phyloP scores from a whole-genome alignment of 2,113 vertebrate species.

The Dipodomys ordii region DNA sequence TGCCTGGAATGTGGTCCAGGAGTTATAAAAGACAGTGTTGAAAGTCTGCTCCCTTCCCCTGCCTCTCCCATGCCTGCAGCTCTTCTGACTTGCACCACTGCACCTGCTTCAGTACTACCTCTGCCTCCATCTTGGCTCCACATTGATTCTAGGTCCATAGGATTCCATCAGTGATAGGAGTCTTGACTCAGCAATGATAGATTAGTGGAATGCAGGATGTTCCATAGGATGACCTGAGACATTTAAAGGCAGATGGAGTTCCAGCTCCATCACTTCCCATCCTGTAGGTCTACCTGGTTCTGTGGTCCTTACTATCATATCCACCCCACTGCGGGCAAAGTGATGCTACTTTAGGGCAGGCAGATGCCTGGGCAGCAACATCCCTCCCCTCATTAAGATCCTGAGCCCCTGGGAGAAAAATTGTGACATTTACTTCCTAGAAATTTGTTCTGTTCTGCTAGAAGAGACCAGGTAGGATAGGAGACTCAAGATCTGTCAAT shows the following conservation, averaged over 20 bases:
- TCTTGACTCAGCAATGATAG: neutral
- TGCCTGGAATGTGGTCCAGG: neutral
- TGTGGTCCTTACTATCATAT: neutral
- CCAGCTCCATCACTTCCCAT: neutral
- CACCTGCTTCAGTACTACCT: neutral
- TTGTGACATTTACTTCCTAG: slow-evolving; percentile 10
- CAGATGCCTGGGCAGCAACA: neutral
- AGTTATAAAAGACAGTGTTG: neutral
- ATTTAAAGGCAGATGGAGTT: neutral
- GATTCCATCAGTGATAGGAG: neutral
- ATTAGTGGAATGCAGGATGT: neutral
- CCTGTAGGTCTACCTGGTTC: neutral
- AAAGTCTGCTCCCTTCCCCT: neutral
- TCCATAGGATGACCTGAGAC: neutral
- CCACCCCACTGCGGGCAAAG: neutral
- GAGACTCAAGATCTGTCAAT: neutral
- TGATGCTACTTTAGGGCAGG: neutral
- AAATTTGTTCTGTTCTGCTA: slow-evolving; percentile 29
- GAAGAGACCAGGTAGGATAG: neutral
- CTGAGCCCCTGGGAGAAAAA: neutral
- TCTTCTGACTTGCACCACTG: neutral
- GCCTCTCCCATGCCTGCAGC: neutral
- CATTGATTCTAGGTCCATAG: neutral
- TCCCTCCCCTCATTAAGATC: neutral
- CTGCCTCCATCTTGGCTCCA: neutral